Evolutionary conservation across 2,113 vertebrate genomes (phyloP), one percentile per base, ranked within the genome.

Genomic region (Pitta sordida): DNA sequence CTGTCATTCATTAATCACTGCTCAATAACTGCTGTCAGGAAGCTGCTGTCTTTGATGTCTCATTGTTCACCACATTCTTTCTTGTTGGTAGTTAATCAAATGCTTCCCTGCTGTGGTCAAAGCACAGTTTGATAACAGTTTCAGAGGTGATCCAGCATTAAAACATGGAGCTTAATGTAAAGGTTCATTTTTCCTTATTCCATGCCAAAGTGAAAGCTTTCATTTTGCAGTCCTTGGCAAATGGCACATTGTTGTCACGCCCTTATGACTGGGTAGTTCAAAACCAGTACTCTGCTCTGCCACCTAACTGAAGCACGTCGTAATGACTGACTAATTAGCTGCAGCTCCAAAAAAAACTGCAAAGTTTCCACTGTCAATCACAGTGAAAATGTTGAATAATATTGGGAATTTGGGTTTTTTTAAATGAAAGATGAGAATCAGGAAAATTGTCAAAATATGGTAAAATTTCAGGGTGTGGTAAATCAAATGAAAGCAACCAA

Each of bases 1-100:
- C 84, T 97, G 97, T 98, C 96, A 97, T 97, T 98, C 98, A 98
- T 98, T 98, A 98, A 98, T 98, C 97, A 98, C 96, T 92, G 95
- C 78, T 97, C 97, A 97, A 96, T 97, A 97, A 98, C 93, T 92
- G 96, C 97, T 98, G 98, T 98, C 97, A 98, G 97, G 96, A 91
- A 97, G 96, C 97, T 97, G 97, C 97, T 94, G 91, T 91, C 97
- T 98, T 97, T 98, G 98, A 98, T 98, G 97, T 97, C 98, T 97
- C 96, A 97, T 97, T 98, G 97, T 97, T 98, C 86, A 17, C 90
- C 82, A 82, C 97, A 92, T 95, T 95, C 95, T 96, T 96, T 96
- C 96, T 97, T 97, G 93, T 93, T 98, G 97, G 97, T 97, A 97
- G 97, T 97, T 96, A 97, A 98, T 98, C 97, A 98, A 97, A 98